A percentile compares a stretch with the other conserved stretches of the same genome.
phyloP scores from a whole-genome alignment of 2,113 vertebrate species.

The Vombatus ursinus region DNA sequence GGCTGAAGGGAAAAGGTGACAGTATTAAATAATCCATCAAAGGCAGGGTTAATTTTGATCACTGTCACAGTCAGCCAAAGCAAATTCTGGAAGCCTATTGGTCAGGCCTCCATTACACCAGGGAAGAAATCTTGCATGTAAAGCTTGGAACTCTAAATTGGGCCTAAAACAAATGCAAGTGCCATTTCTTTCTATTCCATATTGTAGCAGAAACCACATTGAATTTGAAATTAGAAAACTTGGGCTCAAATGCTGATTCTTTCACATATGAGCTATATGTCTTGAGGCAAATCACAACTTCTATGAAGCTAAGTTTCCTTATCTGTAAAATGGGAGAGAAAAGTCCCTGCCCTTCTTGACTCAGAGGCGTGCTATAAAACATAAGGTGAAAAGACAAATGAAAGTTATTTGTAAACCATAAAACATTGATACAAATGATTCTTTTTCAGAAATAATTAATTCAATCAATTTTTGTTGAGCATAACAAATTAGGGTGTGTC shows the following conservation, averaged over 20 bases:
- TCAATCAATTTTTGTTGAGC: background rate
- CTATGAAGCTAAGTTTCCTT: background rate
- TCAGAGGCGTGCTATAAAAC: background rate
- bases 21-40: constrained; percentile 20
- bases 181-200: background rate
- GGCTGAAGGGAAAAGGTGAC: background rate
- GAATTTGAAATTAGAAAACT: background rate
- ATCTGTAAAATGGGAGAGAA: background rate
- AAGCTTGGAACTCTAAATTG: background rate
- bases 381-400: background rate
- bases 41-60: constrained; percentile 9
- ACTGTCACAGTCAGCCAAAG: background rate
- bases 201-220: background rate
- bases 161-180: background rate
- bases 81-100: background rate
- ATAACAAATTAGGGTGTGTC: background rate
- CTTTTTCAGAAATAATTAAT: background rate
- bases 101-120: background rate
- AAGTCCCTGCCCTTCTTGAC: background rate
- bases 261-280: background rate
- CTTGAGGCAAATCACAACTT: background rate
- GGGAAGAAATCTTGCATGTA: background rate
- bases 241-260: background rate
- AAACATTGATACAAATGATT: background rate
- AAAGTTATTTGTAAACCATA: background rate